Evolutionary conservation across 1,140 invertebrate species (phyloP).

Genomic region (Drosophila lini): DNA sequence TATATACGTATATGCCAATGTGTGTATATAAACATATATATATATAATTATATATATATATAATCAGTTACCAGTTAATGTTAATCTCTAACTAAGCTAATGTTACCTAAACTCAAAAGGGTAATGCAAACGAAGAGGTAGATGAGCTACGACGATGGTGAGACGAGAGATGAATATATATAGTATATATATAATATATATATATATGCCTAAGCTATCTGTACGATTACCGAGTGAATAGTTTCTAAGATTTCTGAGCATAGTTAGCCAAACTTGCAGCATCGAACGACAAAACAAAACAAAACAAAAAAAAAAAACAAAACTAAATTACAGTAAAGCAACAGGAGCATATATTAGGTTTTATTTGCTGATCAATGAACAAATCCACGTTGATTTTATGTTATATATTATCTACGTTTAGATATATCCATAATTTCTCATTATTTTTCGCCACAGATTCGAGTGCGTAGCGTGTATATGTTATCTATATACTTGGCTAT

Average conservation of each 20-base stretch:
- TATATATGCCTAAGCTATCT: constrained; percentile 58
- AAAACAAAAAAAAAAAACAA: background rate
- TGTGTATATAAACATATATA: constrained; percentile 31
- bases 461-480: constrained; percentile 43
- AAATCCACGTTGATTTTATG: constrained; percentile 36
- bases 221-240: constrained; percentile 65
- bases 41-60: constrained; percentile 37
- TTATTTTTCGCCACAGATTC: constrained; percentile 54
- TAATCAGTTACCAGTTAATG: constrained; percentile 62
- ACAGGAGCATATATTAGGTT: constrained; percentile 38
- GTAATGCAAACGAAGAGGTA: constrained; percentile 9
- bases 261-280: constrained; percentile 60
- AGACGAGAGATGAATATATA: constrained; percentile 40
- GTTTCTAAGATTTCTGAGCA: constrained; percentile 57
- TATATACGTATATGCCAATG: constrained; percentile 41
- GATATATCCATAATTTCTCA: constrained; percentile 43
- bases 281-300: constrained; percentile 52
- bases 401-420: constrained; percentile 39
- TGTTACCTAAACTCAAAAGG: constrained; percentile 54
- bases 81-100: constrained; percentile 65
- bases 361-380: constrained; percentile 51
- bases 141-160: constrained; percentile 7
- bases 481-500: constrained; percentile 43
- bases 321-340: background rate
- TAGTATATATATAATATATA: constrained; percentile 37